Evolutionary conservation across 2,888 invertebrate genomes (phyloP), one percentile per base, ranked within the genome.

Genomic region (Cylloceria caligata): DNA sequence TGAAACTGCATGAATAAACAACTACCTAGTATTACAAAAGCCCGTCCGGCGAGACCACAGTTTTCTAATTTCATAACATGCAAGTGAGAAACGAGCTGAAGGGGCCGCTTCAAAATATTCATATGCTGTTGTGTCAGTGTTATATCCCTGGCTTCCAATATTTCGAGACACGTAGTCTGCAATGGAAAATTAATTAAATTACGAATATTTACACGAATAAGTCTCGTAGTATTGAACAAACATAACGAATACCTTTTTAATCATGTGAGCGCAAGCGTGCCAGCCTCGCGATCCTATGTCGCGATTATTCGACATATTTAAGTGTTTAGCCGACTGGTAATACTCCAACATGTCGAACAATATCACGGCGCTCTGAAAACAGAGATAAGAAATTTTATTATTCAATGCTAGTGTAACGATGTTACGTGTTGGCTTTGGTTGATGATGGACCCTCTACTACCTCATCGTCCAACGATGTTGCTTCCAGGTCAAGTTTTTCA

Each of bases 321-420:
- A 93, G 85, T 95, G 94, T 83, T 92, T 93, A 0, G 95, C 94
- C 57, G 97, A 97, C 91, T 98, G 98, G 92, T 98, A 98, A 92
- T 97, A 98, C 91, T 98, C 98, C 83, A 98, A 94, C 97, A 98
- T 98, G 92, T 98, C 98, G 92, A 97, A 98, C 72, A 98, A 92
- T 55, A 97, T 96, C 87, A 96, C 96, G 52, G 96, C 94, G 85
- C 90, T 90, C 90, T 92, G 85, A 68, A 86, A 86, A 83, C 77
- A 82, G 24, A 67, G 71, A 71, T 82, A 71, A 75, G 27, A 60
- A 34, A 24, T 69, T 55, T 65, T 5, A 69, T 78, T 55, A 57
- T 64, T 68, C 30, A 55, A 36, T 21, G 60, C 19, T 60, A 34
- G n/a, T 27, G 27, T n/a, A 57, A 57, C 36, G 36, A 36, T 62